Conservation (phyloP, 2,888 invertebrate genomes). For the Steinernema carpocapsae region DNA sequence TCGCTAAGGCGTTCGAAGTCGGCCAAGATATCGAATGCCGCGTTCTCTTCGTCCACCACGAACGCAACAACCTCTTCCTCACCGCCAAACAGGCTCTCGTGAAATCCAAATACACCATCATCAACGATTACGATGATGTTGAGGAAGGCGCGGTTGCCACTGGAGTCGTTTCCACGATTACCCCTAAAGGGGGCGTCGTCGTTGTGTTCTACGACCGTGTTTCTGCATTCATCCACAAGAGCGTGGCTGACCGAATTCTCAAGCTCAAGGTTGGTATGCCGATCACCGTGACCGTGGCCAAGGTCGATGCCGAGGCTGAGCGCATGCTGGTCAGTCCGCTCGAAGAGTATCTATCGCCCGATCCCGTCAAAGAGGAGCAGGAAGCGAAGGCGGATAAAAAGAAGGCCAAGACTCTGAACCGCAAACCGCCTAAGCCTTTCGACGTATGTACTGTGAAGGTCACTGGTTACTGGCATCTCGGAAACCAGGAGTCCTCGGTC, state of each 20-base stretch:
- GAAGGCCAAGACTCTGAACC: conserved; percentile 29
- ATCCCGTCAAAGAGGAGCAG: conserved; percentile 28
- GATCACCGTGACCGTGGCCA: conserved; percentile 39
- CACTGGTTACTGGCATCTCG: conserved; percentile 48
- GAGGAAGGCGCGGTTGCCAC: conserved; percentile 44
- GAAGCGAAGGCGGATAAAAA: conserved; percentile 18
- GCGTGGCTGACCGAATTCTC: conserved; percentile 20
- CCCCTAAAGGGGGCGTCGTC: conserved; percentile 51
- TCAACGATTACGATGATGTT: conserved; percentile 38
- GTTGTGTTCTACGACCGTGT: conserved; percentile 56
- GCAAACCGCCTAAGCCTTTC: conserved; percentile 41
- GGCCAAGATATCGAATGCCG: conserved; percentile 56
- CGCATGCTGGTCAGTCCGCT: conserved; percentile 41
- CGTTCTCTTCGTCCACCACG: conserved; percentile 51
- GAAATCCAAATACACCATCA: conserved; percentile 41
- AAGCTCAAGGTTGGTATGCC: conserved; percentile 42
- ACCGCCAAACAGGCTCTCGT: conserved; percentile 52
- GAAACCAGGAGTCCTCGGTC: conserved; percentile 42
- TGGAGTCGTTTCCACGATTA: conserved; percentile 50
- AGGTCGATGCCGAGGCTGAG: conserved; percentile 40
- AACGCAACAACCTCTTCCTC: conserved; percentile 50
- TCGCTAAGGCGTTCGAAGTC: conserved; percentile 45
- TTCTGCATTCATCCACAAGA: conserved; percentile 43
- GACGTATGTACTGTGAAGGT: conserved; percentile 45
- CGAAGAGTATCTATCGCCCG: neutral